Conservation (phyloP, 1,140 invertebrate genomes). For the Caenorhabditis inopinata region DNA sequence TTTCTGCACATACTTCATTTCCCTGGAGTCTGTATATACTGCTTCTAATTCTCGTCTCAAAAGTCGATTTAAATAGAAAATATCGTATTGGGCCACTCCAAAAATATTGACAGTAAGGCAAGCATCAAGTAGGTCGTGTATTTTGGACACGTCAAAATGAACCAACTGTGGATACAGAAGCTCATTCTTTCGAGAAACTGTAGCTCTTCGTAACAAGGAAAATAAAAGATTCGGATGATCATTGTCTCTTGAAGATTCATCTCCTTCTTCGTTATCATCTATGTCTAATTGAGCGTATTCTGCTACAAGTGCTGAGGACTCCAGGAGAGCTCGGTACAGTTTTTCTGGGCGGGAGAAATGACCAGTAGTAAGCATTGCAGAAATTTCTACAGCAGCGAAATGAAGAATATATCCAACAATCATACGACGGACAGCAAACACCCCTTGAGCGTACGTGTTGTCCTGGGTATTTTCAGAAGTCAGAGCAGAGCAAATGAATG, state of each 20-base stretch:
- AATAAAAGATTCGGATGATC: background rate
- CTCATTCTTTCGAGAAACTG: background rate
- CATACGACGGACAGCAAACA: conserved; percentile 36
- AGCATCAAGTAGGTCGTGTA: background rate
- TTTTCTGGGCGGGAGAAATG: background rate
- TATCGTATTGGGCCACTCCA: conserved; percentile 33
- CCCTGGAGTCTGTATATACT: background rate
- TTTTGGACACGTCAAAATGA: background rate
- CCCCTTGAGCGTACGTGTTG: background rate
- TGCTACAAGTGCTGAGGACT: background rate
- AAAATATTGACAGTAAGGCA: conserved; percentile 1
- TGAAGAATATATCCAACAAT: conserved; percentile 39
- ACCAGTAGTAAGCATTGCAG: conserved; percentile 21
- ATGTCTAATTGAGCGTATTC: background rate
- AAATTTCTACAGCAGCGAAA: conserved; percentile 37
- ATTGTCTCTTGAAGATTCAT: background rate
- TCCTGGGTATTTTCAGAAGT: background rate
- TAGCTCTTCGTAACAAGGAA: background rate
- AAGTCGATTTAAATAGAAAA: conserved; percentile 20
- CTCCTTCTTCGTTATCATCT: background rate
- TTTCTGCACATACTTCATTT: conserved; percentile 4
- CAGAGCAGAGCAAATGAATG: background rate
- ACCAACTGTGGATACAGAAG: background rate
- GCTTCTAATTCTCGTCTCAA: conserved; percentile 21
- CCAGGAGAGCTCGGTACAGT: conserved; percentile 1